Conservation (phyloP, 2,113 vertebrate genomes). For the Pongo pygmaeus region DNA sequence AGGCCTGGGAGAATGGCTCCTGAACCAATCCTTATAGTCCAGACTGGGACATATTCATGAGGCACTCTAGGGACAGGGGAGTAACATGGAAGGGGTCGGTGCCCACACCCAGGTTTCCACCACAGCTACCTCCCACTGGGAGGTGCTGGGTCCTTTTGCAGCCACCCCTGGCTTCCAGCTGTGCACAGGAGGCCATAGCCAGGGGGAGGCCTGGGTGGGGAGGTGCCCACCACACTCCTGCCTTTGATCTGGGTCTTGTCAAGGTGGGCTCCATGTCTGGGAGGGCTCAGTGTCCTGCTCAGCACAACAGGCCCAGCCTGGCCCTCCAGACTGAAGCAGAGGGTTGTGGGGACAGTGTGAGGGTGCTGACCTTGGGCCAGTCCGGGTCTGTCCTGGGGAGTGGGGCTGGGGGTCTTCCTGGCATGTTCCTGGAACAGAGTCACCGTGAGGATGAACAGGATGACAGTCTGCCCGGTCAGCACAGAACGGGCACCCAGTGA, state of each 20-base stretch:
- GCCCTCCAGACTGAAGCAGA: neutral
- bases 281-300: too few relatives aligned
- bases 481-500: neutral
- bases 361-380: neutral
- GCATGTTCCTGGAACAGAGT: too few relatives aligned
- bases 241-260: neutral
- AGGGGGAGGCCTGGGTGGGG: neutral
- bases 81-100: neutral
- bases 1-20: slow-evolving; percentile 86
- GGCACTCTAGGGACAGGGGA: too few relatives aligned
- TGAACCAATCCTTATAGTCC: slow-evolving; percentile 91
- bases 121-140: neutral
- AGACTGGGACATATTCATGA: too few relatives aligned
- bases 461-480: neutral
- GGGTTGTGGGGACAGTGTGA: neutral
- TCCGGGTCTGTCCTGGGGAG: too few relatives aligned
- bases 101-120: neutral
- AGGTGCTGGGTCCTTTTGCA: neutral
- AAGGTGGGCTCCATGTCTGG: neutral
- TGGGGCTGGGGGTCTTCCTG: too few relatives aligned
- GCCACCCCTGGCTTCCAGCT: neutral
- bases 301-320: neutral
- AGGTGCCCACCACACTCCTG: neutral
- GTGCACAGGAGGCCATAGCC: neutral
- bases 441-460: neutral